phyloP scores from a whole-genome alignment of 2,888 invertebrate species.

The Thysanoteuthis rhombus region DNA sequence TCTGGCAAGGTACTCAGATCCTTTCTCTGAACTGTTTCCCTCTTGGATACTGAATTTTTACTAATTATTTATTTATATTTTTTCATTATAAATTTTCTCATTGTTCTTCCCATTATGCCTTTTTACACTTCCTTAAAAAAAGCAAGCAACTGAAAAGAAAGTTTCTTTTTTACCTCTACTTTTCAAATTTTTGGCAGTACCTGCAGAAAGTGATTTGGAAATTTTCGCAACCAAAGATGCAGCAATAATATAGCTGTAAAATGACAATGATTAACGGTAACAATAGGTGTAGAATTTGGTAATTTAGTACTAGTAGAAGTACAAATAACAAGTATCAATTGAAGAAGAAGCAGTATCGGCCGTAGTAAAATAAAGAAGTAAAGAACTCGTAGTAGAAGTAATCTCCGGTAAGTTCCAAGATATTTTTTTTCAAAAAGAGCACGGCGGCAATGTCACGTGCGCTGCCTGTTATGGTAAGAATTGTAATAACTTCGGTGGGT shows the following conservation, averaged over 20 bases:
- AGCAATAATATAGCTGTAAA: background rate
- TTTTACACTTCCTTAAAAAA: background rate
- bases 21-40: background rate
- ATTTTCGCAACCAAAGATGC: background rate
- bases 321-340: background rate
- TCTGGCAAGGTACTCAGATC: background rate
- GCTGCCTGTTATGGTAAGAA: background rate
- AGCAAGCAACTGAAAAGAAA: background rate
- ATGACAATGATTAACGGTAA: background rate
- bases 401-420: background rate
- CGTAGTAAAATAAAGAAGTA: background rate
- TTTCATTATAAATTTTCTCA: no score
- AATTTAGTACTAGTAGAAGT: background rate
- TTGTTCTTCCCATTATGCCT: background rate
- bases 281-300: background rate
- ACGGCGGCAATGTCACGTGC: background rate
- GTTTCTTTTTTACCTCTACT: background rate
- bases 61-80: background rate
- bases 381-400: slow-evolving; percentile 12
- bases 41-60: no score
- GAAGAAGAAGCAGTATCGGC: background rate
- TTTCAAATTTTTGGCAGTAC: background rate
- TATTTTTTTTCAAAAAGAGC: background rate
- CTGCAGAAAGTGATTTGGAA: background rate
- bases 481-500: background rate